Percentiles rank a stretch among this genome's conserved stretches.
Evolutionary conservation across 2,113 vertebrate species (phyloP).

Genomic region (Planiliza haematocheilus): DNA sequence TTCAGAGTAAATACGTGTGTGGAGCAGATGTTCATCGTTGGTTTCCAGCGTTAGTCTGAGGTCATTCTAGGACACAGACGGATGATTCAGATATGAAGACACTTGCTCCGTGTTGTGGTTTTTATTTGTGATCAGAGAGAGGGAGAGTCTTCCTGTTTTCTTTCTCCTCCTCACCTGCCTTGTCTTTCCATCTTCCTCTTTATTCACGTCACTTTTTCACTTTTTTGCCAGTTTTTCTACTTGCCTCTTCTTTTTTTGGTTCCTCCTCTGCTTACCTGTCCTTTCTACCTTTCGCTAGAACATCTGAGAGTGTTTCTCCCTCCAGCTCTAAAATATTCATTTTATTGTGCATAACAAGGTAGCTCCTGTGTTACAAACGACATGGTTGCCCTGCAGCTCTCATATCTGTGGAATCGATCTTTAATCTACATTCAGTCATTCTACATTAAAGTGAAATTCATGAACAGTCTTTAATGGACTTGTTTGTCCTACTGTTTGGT

Average conservation of each 20-base stretch:
- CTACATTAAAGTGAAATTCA: no score
- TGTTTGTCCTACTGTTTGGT: no score
- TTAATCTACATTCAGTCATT: no score
- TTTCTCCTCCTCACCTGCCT: not conserved
- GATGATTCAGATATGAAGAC: constrained; percentile 34
- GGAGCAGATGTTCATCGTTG: constrained; percentile 44
- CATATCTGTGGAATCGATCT: no score
- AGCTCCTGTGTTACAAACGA: no score
- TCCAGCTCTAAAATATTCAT: not conserved
- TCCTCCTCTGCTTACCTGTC: not conserved
- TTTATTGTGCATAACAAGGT: not conserved
- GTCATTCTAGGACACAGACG: constrained; percentile 44
- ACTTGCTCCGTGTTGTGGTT: not conserved
- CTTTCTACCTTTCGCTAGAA: not conserved
- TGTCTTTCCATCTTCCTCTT: not conserved
- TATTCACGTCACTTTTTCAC: not conserved
- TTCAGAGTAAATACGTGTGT: not conserved
- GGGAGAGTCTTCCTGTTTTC: constrained; percentile 22
- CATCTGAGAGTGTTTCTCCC: not conserved
- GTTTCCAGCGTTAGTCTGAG: constrained; percentile 28
- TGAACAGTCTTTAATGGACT: no score
- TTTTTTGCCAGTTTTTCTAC: not conserved
- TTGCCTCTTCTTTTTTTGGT: not conserved
- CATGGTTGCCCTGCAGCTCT: no score
- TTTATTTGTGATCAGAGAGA: constrained; percentile 45